Percentiles rank a stretch among this genome's conserved stretches.
Conservation (phyloP, 2,888 invertebrate genomes). For the Napeogenes sylphis region DNA sequence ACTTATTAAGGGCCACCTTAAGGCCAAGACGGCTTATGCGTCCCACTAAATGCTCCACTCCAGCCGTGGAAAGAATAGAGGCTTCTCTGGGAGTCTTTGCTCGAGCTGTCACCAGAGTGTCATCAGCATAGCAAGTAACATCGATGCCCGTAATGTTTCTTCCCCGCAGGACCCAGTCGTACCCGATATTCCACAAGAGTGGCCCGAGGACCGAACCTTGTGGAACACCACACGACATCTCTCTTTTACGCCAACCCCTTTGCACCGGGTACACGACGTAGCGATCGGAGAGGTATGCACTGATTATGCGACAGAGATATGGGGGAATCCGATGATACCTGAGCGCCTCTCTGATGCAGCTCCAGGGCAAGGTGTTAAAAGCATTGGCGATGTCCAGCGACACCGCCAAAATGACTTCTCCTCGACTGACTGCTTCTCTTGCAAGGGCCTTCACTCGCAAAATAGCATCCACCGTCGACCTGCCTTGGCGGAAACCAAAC, state of each 20-base stretch:
- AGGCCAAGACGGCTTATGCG: slow-evolving; percentile 10
- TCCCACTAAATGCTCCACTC: slow-evolving; percentile 17
- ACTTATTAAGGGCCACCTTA: slow-evolving; percentile 2
- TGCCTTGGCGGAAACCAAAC: too few relatives aligned
- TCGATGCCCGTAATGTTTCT: background rate
- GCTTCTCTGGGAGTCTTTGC: too few relatives aligned
- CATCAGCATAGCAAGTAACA: background rate
- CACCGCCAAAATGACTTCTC: background rate
- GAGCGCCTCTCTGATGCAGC: slow-evolving; percentile 30
- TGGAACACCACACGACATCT: too few relatives aligned
- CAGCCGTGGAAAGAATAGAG: background rate
- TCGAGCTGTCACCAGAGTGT: background rate
- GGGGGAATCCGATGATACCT: slow-evolving; percentile 26
- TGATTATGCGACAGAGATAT: slow-evolving; percentile 21
- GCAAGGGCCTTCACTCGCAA: too few relatives aligned
- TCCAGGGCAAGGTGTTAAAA: slow-evolving; percentile 4
- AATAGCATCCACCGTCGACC: too few relatives aligned
- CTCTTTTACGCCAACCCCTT: too few relatives aligned
- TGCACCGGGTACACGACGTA: slow-evolving; percentile 4
- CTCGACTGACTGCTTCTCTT: too few relatives aligned
- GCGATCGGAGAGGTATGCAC: slow-evolving; percentile 17
- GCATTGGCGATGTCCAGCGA: slow-evolving; percentile 4
- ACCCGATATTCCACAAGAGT: background rate
- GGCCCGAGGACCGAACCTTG: background rate
- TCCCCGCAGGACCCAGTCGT: background rate